Evolutionary conservation across 2,888 invertebrate species (phyloP).

Genomic region (Creontiades dilutus): DNA sequence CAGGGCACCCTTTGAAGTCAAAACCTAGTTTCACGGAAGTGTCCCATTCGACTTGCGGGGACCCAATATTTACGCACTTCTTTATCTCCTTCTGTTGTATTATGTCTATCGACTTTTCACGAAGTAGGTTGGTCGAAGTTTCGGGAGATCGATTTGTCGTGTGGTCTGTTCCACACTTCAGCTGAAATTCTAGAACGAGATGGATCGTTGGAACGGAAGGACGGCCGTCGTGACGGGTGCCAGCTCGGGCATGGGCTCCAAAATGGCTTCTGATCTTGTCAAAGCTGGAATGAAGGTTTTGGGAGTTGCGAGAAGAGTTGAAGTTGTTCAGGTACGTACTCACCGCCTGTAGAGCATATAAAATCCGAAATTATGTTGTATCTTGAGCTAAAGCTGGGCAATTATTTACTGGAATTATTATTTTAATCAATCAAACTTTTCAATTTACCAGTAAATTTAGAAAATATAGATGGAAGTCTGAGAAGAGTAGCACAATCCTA

Average conservation of each 20-base stretch:
- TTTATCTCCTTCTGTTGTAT: neutral
- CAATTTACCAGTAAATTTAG: no score
- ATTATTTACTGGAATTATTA: no score
- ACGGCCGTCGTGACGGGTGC: slow-evolving; percentile 68
- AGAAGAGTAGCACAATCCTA: no score
- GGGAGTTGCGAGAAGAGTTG: slow-evolving; percentile 57
- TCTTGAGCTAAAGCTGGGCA: no score
- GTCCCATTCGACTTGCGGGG: neutral
- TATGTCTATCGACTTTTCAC: no score
- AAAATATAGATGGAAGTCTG: no score
- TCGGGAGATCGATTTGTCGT: no score
- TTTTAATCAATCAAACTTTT: no score
- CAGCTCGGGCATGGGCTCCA: slow-evolving; percentile 61
- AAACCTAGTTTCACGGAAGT: neutral
- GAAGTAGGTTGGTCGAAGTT: no score
- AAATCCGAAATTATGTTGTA: no score
- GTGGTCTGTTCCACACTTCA: neutral
- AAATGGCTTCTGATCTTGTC: slow-evolving; percentile 47
- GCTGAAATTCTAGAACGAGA: neutral
- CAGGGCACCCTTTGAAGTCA: neutral
- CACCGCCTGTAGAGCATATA: no score
- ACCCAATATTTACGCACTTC: slow-evolving; percentile 1
- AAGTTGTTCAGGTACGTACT: slow-evolving; percentile 44
- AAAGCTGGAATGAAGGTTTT: slow-evolving; percentile 56
- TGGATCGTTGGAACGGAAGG: slow-evolving; percentile 66